Evolutionary conservation across 1,140 invertebrate species (phyloP), one percentile per base, ranked within the genome.

Genomic region (Hyles euphorbiae): DNA sequence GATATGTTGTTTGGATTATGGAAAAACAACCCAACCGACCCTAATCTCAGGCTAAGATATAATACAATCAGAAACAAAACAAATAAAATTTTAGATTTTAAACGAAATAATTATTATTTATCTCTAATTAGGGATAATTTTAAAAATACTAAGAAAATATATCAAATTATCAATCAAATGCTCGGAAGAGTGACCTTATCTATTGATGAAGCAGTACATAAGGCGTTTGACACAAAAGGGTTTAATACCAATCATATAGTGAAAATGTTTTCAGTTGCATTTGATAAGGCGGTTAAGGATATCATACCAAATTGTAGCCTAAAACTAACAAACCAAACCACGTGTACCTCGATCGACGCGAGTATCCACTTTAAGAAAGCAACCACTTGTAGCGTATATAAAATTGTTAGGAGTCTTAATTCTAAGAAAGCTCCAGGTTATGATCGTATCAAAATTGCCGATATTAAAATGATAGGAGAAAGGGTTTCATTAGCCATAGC

Each of bases 41-140:
- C 36, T 22, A 56, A 64, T 59, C 44, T 65, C 50, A 53, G 56
- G 45, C 45, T 70, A 62, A 54, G 68, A 49, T 74, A 69, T 45
- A 69, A 71, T 67, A 63, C 67, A 71, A 61, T 55, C 34, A 64
- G 69, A 7, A 75, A 75, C 58, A 75, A 68, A 70, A 32, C 61
- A 9, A 60, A 74, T 59, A 69, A 68, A 67, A 50, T 69, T 44
- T 47, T 72, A 53, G 61, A 72, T 63, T 51, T 22, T 48, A 64
- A 53, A 54, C 66, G 61, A 65, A 72, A 72, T 46, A 53, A 11
- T 47, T 74, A 69, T 53, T 67, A 69, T 48, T 55, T 63, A 12
- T 60, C 65, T 9, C 2, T 72, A 46, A 72, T 74, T 3, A 61
- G 59, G 8, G 56, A 45, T 50, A 73, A 71, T 55, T 71, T 67